Evolutionary conservation across 92 coral and sea anemone species (phyloP), one percentile per base, ranked within the genome.

Genomic region (Virgularia gustaviana): DNA sequence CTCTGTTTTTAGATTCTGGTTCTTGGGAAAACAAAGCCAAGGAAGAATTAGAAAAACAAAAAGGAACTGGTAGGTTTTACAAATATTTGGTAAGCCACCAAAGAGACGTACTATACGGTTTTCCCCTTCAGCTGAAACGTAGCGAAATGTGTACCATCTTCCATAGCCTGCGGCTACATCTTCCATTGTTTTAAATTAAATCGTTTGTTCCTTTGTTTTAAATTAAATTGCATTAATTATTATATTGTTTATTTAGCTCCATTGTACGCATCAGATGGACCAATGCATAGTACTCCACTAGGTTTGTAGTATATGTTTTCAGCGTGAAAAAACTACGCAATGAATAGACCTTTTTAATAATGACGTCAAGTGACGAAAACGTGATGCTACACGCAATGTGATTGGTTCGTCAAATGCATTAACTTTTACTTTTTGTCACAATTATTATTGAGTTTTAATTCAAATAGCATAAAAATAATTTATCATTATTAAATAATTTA

Each of bases 251-350:
- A 34, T 65, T 13, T 76, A 87, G 98, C 98, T 36, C 91, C 98
- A 15, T 88, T 92, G 57, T 92, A 92, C 57, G 98, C 98, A 4
- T 92, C 98, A 2, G 98, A 92, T 72, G 98, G 98, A 6, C 98
- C 98, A 7, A 92, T 92, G 98, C 98, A 92, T 79, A 92, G 98
- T 61, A 92, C 98, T 16, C 98, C 98, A 0, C 78, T 92, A 81
- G 98, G 98, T 92, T 78, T 49, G 97, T 76, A 15, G 1, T 39
- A 25, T 31, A n/a, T 9, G 39, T 6, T 30, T 5, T 30, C 16
- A 10, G 2, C 5, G 7, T 9, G 12, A 25, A n/a, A 18, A 1
- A 55, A 2, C 23, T 54, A 15, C 20, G 13, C 20, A 22, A 4
- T 43, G 2, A 43, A 43, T 13, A 13, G 4, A 43, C 1, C n/a